Evolutionary conservation across 2,113 vertebrate species (phyloP).

Genomic region (Lampris megalopsis): DNA sequence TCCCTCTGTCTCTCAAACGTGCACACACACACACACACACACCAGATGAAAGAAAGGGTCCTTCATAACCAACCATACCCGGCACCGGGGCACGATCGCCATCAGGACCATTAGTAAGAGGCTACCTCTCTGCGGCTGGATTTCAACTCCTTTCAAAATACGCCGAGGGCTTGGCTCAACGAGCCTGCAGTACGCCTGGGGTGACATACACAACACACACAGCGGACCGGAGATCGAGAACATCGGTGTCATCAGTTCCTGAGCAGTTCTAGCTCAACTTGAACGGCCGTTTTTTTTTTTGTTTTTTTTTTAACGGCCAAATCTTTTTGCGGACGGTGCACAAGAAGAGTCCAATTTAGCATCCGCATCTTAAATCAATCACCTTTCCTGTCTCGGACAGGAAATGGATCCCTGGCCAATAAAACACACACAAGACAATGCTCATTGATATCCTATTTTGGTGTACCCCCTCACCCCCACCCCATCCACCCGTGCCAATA

Average conservation of each 20-base stretch:
- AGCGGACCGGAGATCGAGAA: neutral
- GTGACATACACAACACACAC: conserved; percentile 15
- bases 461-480: too few species aligned
- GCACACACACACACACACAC: neutral
- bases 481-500: too few species aligned
- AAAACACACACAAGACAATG: neutral
- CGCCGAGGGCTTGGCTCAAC: neutral
- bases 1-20: too few species aligned
- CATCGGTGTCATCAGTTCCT: neutral
- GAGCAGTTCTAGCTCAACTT: neutral
- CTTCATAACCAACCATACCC: conserved; percentile 4
- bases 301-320: too few species aligned
- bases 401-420: neutral
- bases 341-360: neutral
- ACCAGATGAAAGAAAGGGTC: neutral
- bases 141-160: too few species aligned
- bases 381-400: neutral
- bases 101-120: neutral
- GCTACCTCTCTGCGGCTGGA: neutral
- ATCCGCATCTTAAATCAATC: neutral
- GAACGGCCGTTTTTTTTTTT: neutral
- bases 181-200: neutral
- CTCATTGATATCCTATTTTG: neutral
- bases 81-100: neutral
- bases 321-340: too few species aligned